phyloP scores from a whole-genome alignment of 2,888 invertebrate species.

The Caradrina clavipalpis region DNA sequence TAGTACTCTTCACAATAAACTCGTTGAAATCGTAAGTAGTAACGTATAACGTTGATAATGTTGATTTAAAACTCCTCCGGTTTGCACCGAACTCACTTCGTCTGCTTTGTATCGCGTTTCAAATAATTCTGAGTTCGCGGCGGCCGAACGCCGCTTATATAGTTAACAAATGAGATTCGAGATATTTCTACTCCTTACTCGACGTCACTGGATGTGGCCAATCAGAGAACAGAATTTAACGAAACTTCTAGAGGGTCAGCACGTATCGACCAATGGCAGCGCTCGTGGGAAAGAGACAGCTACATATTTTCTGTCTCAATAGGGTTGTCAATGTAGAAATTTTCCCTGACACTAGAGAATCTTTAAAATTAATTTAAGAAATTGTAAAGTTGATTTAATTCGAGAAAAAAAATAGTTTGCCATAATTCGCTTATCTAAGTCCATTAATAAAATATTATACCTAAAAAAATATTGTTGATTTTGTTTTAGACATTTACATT shows the following conservation, averaged over 20 bases:
- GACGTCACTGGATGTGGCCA: slow-evolving; percentile 66
- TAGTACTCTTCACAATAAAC: slow-evolving; percentile 72
- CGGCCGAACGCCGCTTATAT: slow-evolving; percentile 72
- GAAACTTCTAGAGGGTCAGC: slow-evolving; percentile 74
- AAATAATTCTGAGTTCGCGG: slow-evolving; percentile 82
- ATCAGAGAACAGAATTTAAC: slow-evolving; percentile 62
- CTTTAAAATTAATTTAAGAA: no score
- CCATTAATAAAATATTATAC: no score
- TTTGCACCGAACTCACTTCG: slow-evolving; percentile 75
- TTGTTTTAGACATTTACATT: no score
- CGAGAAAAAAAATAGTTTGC: background rate
- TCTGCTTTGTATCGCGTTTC: slow-evolving; percentile 78
- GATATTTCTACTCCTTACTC: slow-evolving; percentile 73
- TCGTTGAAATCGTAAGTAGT: slow-evolving; percentile 23
- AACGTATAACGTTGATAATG: slow-evolving; percentile 17
- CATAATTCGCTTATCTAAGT: no score
- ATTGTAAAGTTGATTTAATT: background rate
- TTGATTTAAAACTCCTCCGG: slow-evolving; percentile 68
- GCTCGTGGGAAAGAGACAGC: slow-evolving; percentile 52
- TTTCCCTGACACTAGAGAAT: slow-evolving; percentile 28
- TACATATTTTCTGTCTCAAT: slow-evolving; percentile 26
- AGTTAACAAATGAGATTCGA: slow-evolving; percentile 74
- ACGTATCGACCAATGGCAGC: slow-evolving; percentile 69
- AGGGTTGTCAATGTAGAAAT: slow-evolving; percentile 49
- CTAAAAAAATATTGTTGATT: no score